Percentiles rank a stretch among this genome's conserved stretches.
Evolutionary conservation across 2,888 invertebrate species (phyloP).

Genomic region (Chaetoderma sp.): DNA sequence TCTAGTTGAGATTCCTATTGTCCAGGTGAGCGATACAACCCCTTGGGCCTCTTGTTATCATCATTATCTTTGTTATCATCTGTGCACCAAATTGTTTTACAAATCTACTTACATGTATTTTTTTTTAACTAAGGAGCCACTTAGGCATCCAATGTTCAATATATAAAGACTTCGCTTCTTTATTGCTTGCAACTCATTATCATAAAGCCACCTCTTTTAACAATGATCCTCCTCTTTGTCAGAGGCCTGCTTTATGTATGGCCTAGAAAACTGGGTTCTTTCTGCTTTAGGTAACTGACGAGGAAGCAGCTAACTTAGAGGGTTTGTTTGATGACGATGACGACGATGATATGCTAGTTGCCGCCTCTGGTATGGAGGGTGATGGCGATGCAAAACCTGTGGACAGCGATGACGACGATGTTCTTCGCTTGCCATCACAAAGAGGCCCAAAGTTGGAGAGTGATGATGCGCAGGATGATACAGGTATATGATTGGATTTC

Average conservation of each 20-base stretch:
- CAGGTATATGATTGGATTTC: too few species aligned
- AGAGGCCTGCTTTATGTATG: not conserved
- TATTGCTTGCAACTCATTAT: not conserved
- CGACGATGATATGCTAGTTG: slow-evolving; percentile 50
- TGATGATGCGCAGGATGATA: too few species aligned
- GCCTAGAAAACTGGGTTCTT: not conserved
- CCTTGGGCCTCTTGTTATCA: too few species aligned
- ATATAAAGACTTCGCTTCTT: not conserved
- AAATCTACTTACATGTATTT: too few species aligned
- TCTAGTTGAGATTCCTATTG: too few species aligned
- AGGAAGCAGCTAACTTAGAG: slow-evolving; percentile 33
- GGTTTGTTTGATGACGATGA: slow-evolving; percentile 58
- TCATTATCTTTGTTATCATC: too few species aligned
- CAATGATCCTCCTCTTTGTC: not conserved
- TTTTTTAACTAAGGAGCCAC: too few species aligned
- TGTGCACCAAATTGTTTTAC: too few species aligned
- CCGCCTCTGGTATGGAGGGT: slow-evolving; percentile 35
- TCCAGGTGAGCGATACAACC: too few species aligned
- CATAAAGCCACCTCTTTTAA: not conserved
- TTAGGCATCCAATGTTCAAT: too few species aligned
- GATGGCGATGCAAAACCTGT: slow-evolving; percentile 72
- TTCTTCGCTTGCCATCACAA: too few species aligned
- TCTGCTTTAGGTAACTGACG: slow-evolving; percentile 6
- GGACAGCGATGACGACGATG: not conserved
- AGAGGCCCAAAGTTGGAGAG: too few species aligned